Evolutionary conservation across 2,797 vertebrate genomes (phyloP).

Genomic region (Falco concolor): DNA sequence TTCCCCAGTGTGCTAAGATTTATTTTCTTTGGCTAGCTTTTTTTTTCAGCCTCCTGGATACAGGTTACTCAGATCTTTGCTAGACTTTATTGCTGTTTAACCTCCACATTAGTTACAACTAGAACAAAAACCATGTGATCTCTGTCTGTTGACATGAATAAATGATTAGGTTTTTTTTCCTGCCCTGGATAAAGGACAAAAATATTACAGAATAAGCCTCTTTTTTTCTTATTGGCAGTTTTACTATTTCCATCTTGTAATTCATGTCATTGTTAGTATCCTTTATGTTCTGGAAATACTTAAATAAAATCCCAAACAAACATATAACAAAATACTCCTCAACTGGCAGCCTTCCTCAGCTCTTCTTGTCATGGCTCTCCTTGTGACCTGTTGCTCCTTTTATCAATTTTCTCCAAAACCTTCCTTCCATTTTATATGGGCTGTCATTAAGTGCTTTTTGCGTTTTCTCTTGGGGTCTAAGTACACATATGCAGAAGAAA

Average conservation of each 20-base stretch:
- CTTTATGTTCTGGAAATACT: conserved; percentile 16
- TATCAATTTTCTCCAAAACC: neutral
- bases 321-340: neutral
- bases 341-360: neutral
- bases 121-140: neutral
- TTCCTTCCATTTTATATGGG: neutral
- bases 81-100: conserved; percentile 4
- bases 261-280: neutral
- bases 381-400: neutral
- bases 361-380: neutral
- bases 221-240: neutral
- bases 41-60: neutral
- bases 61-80: neutral
- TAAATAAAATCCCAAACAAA: neutral
- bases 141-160: neutral
- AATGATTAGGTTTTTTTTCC: neutral
- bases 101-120: neutral
- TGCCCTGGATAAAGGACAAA: neutral
- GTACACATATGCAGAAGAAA: neutral
- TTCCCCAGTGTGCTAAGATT: neutral
- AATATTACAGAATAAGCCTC: neutral
- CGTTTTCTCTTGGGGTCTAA: neutral
- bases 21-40: neutral
- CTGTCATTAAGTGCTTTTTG: neutral
- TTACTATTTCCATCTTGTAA: neutral